Percentiles rank a stretch among this genome's conserved stretches.
Conservation (phyloP, 2,113 vertebrate genomes). For the Atlantisia rogersi region DNA sequence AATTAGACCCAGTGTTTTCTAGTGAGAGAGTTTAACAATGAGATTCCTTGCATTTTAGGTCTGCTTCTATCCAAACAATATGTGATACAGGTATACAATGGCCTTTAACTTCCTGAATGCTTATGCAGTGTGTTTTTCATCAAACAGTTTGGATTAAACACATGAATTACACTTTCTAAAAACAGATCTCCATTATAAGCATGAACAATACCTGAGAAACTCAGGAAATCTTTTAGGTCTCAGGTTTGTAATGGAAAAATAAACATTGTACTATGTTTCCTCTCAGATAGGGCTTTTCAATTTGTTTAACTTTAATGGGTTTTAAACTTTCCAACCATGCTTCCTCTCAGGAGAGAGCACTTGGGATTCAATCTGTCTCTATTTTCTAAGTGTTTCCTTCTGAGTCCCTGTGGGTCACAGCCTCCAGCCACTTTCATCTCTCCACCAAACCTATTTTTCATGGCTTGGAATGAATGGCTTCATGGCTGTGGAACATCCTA, state of each 20-base stretch:
- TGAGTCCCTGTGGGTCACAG: conserved; percentile 16
- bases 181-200: conserved; percentile 65
- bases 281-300: conserved; percentile 67
- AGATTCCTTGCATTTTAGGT: conserved; percentile 4
- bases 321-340: conserved; percentile 56
- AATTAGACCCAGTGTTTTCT: background rate
- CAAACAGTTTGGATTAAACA: conserved; percentile 62
- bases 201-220: conserved; percentile 59
- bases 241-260: conserved; percentile 70
- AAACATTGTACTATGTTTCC: conserved; percentile 71
- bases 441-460: conserved; percentile 13
- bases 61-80: conserved; percentile 59
- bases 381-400: conserved; percentile 61
- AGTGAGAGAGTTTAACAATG: background rate
- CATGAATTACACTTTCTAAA: conserved; percentile 56
- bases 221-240: conserved; percentile 65
- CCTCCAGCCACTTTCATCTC: conserved; percentile 46
- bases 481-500: conserved; percentile 28
- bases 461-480: background rate
- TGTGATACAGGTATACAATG: conserved; percentile 59
- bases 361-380: conserved; percentile 54
- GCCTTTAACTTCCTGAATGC: conserved; percentile 32
- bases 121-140: conserved; percentile 63
- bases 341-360: conserved; percentile 52
- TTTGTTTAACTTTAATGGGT: conserved; percentile 66